Evolutionary conservation across 2,797 vertebrate species (phyloP), one percentile per base, ranked within the genome.

Genomic region (Coccyzus lansbergi): DNA sequence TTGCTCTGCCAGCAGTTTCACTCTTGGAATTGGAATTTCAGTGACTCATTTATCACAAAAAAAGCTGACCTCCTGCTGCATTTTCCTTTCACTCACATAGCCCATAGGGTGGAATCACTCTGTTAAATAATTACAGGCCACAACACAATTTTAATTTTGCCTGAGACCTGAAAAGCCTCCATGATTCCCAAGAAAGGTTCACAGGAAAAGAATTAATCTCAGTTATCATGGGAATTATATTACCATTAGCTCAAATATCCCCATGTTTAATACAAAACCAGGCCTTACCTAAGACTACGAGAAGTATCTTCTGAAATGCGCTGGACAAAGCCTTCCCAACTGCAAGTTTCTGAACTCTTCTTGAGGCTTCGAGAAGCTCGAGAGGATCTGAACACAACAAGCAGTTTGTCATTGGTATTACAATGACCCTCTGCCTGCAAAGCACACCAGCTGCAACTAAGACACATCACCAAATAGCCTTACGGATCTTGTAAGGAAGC

Each of bases 261-360:
- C 28, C 8, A 36, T 2, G 4, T n/a, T 76, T 29, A 38, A 53
- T 8, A 58, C 5, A 83, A 78, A 63, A 55, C 7, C 1, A 67
- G 65, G 51, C 42, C 96, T 96, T 95, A 98, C 98, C 98, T 62
- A 98, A 93, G 87, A 98, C 92, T 49, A 98, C 11, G 4, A 98
- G 88, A 34, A 97, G 88, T 31, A 98, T 95, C 95, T 98, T 98
- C 94, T 97, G 97, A 90, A 98, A 98, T 31, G 98, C 98, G 5
- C 85, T 68, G 10, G 97, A 96, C 80, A 98, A 49, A 63, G 98
- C 98, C 67, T 94, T 98, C 67, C 98, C 97, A 7, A 68, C 92
- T 10, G 98, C 97, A 9, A 96, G 95, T 51, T 98, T 98, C 97
- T 98, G 98, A 24, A 86, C 86, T 26, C 71, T 96, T 49, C 96